Conservation (phyloP, 64 coral and sea anemone species). For the Montipora capricornis region DNA sequence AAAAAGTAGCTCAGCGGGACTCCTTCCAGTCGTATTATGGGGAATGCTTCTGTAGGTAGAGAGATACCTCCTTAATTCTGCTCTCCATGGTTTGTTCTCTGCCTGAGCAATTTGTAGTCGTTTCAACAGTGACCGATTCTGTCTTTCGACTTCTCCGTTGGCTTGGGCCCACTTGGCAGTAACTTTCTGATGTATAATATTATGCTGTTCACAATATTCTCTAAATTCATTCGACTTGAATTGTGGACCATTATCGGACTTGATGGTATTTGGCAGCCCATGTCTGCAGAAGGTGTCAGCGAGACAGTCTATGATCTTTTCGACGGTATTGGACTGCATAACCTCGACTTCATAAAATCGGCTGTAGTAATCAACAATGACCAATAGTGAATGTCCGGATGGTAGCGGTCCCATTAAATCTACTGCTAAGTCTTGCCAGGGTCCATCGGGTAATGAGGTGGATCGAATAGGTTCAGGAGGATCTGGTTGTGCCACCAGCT, state of each 20-base stretch:
- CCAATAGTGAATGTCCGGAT: slow-evolving; percentile 29
- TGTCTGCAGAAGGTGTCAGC: slow-evolving; percentile 24
- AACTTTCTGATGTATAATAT: slow-evolving; percentile 30
- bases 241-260: slow-evolving; percentile 19
- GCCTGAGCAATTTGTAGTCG: neutral
- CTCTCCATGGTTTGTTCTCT: too few species aligned
- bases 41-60: too few species aligned
- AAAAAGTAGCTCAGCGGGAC: too few species aligned
- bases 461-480: slow-evolving; percentile 49
- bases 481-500: slow-evolving; percentile 37
- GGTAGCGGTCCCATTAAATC: slow-evolving; percentile 26
- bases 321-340: slow-evolving; percentile 26
- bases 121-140: slow-evolving; percentile 30
- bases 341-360: slow-evolving; percentile 31
- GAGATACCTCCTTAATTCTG: too few species aligned
- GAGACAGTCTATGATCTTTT: slow-evolving; percentile 14
- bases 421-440: slow-evolving; percentile 46
- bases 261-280: slow-evolving; percentile 27
- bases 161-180: slow-evolving; percentile 54
- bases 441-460: slow-evolving; percentile 26
- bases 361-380: slow-evolving; percentile 56
- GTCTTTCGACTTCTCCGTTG: slow-evolving; percentile 49
- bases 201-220: slow-evolving; percentile 35
- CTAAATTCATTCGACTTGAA: slow-evolving; percentile 16
- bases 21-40: too few species aligned